phyloP scores from a whole-genome alignment of 2,797 vertebrate species.

The Melanotaenia parkinsoni region DNA sequence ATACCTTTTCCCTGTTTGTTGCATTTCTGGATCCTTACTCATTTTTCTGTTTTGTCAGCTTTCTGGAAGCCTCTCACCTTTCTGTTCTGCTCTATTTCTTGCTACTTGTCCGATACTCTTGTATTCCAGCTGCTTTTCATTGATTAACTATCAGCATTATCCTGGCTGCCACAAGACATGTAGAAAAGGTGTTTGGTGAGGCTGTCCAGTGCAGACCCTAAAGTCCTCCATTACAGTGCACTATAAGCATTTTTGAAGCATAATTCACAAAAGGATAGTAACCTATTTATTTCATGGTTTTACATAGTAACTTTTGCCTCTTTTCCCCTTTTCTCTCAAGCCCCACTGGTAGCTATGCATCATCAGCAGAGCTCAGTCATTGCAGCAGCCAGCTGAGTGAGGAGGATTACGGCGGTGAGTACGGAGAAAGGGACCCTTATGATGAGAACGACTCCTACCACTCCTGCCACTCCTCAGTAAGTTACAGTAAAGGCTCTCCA shows the following conservation, averaged over 20 bases:
- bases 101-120: constrained; percentile 49
- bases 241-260: constrained; percentile 32
- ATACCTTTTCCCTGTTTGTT: constrained; percentile 60
- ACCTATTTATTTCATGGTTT: constrained; percentile 8
- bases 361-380: constrained; percentile 93
- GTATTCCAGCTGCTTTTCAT: constrained; percentile 59
- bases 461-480: constrained; percentile 97
- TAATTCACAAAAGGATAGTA: constrained; percentile 1
- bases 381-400: constrained; percentile 97
- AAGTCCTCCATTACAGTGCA: constrained; percentile 18
- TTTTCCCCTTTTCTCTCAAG: constrained; percentile 67
- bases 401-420: constrained; percentile 90
- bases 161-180: constrained; percentile 33
- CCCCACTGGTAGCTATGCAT: constrained; percentile 94
- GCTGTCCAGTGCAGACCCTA: constrained; percentile 12
- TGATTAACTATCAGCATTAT: constrained; percentile 63
- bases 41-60: constrained; percentile 60
- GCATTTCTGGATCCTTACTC: constrained; percentile 46
- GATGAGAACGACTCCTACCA: constrained; percentile 97
- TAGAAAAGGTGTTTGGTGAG: constrained; percentile 51
- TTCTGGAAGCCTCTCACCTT: constrained; percentile 57
- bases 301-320: not conserved
- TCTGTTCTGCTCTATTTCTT: constrained; percentile 63
- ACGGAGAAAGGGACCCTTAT: constrained; percentile 88
- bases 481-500: constrained; percentile 93